Evolutionary conservation across 2,888 invertebrate species (phyloP).

Genomic region (Augochlorella aurata): DNA sequence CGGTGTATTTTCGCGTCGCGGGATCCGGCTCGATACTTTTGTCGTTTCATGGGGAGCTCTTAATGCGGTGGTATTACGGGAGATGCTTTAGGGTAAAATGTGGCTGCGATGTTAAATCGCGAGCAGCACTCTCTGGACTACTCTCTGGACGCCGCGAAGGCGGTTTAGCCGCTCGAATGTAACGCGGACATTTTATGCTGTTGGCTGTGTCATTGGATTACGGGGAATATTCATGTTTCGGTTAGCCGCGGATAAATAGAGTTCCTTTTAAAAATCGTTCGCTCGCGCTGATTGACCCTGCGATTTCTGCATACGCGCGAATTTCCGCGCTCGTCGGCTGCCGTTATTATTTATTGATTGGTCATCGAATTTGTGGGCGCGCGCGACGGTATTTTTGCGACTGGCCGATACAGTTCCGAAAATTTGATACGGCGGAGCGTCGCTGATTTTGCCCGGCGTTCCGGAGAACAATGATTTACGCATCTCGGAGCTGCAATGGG

Average conservation of each 20-base stretch:
- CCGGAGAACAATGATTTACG: background rate
- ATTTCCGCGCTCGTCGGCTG: background rate
- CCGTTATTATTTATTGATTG: background rate
- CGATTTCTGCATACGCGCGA: background rate
- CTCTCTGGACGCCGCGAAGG: slow-evolving; percentile 15
- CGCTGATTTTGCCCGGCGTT: no score
- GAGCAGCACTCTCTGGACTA: slow-evolving; percentile 15
- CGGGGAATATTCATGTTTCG: slow-evolving; percentile 25
- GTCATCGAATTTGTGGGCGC: background rate
- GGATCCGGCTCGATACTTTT: slow-evolving; percentile 33
- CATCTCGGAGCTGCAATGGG: no score
- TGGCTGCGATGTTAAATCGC: slow-evolving; percentile 25
- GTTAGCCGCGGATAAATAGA: background rate
- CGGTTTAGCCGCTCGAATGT: slow-evolving; percentile 20
- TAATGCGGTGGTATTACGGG: slow-evolving; percentile 36
- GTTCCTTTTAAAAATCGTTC: background rate
- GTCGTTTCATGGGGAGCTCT: slow-evolving; percentile 22
- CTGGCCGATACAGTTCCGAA: background rate
- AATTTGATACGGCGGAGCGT: background rate
- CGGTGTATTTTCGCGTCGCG: no score
- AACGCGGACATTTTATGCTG: slow-evolving; percentile 20
- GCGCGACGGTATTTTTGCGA: background rate
- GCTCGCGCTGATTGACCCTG: background rate
- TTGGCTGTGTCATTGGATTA: slow-evolving; percentile 41
- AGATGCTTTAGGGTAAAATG: slow-evolving; percentile 5